These are phyloP conservation scores for Halcyon badia DNA, from an alignment of 2,797 vertebrate genomes.

Conservation along the genomic window DNA sequence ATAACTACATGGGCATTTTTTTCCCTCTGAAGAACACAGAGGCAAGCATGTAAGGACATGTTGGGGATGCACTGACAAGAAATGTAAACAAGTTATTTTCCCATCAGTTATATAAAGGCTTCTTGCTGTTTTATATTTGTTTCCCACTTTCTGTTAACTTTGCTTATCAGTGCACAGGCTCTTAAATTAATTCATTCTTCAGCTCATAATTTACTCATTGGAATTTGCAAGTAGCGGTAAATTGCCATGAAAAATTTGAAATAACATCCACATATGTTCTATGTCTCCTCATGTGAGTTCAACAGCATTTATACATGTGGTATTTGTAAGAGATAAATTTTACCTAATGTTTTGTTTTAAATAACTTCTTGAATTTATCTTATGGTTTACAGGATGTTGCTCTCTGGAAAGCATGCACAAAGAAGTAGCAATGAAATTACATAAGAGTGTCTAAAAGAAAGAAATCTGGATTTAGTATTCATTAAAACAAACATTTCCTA, in stretches of 20 bases:
- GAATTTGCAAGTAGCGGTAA: constrained; percentile 6
- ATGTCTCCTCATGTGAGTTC: not conserved
- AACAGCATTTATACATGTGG: not conserved
- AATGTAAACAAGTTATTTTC: constrained; percentile 40
- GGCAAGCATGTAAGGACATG: not conserved
- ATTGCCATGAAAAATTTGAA: not conserved
- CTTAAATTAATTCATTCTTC: not conserved
- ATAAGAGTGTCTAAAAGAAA: not conserved
- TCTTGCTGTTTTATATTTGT: constrained; percentile 8
- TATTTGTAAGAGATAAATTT: not conserved
- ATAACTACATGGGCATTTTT: not conserved
- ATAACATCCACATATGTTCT: not conserved
- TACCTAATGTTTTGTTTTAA: constrained; percentile 13
- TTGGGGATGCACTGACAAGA: not conserved
- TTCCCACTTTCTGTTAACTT: not conserved
- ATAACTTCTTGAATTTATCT: constrained; percentile 1
- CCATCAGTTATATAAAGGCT: not conserved
- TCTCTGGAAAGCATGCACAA: not conserved
- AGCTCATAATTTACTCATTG: constrained; percentile 5
- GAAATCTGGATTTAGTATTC: not conserved
- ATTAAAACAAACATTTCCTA: not conserved
- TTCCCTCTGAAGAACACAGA: not conserved
- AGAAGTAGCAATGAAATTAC: not conserved
- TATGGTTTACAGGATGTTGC: not conserved
- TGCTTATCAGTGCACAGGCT: constrained; percentile 10